A percentile compares a stretch with the other conserved stretches of the same genome.
phyloP scores from a whole-genome alignment of 2,113 vertebrate species.

The Laticauda laticaudata region DNA sequence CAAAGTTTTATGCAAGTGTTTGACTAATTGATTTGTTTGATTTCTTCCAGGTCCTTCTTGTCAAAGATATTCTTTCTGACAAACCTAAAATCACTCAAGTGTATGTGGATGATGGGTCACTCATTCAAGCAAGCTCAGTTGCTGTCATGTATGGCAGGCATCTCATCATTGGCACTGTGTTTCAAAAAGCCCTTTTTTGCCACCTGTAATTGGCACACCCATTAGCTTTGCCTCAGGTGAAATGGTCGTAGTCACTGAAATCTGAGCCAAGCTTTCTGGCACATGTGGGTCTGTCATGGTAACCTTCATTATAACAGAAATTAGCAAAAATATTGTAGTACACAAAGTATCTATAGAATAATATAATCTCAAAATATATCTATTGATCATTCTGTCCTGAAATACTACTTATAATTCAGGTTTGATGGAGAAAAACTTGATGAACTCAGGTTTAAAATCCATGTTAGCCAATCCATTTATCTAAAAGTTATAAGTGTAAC shows the following conservation, averaged over 20 bases:
- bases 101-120: constrained; percentile 80
- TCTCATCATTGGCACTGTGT: constrained; percentile 86
- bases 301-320: constrained; percentile 26
- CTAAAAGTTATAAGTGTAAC: neutral
- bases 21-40: neutral
- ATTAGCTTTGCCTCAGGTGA: neutral
- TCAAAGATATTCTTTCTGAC: constrained; percentile 85
- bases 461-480: neutral
- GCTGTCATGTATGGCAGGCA: constrained; percentile 75
- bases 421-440: neutral
- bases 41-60: constrained; percentile 75
- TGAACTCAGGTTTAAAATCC: too few relatives aligned
- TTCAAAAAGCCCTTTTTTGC: constrained; percentile 86
- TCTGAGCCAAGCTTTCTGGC: constrained; percentile 2
- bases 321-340: constrained; percentile 14
- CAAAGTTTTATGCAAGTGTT: neutral
- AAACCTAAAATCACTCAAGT: constrained; percentile 80
- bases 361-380: neutral
- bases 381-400: neutral
- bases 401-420: neutral
- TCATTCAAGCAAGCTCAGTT: constrained; percentile 83
- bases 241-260: neutral
- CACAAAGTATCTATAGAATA: neutral
- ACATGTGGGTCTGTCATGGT: constrained; percentile 14
- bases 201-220: constrained; percentile 59